phyloP scores from a whole-genome alignment of 2,888 invertebrate genomes.

The Papilio protenor region DNA sequence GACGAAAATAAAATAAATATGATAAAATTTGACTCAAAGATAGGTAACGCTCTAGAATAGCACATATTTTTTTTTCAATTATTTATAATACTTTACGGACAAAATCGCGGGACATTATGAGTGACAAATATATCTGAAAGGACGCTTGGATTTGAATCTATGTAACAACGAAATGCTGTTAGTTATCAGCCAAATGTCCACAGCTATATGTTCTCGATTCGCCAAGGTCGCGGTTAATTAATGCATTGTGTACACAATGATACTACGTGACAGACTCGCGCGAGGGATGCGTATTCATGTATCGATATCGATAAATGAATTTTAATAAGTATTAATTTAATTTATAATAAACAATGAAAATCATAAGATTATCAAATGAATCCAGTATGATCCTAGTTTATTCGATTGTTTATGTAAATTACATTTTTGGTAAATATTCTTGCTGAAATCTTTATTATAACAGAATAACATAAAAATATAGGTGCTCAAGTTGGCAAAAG shows the following conservation, averaged over 20 bases:
- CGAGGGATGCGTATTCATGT: constrained; percentile 1
- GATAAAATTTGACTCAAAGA: not conserved
- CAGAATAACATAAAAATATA: too few species aligned
- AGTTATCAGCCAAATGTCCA: constrained; percentile 11
- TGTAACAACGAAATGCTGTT: not conserved
- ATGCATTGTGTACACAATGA: constrained; percentile 42
- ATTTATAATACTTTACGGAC: not conserved
- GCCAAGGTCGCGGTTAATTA: constrained; percentile 36
- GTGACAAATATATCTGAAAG: not conserved
- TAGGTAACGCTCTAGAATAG: not conserved
- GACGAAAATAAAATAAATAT: too few species aligned
- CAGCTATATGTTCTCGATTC: constrained; percentile 36
- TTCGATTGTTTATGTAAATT: too few species aligned
- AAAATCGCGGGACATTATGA: not conserved
- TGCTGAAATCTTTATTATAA: too few species aligned
- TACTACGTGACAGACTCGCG: constrained; percentile 33
- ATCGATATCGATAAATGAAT: constrained; percentile 33
- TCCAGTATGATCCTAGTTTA: not conserved
- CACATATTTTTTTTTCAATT: not conserved
- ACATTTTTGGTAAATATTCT: too few species aligned
- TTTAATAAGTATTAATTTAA: too few species aligned
- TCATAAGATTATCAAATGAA: too few species aligned
- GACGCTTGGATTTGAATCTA: not conserved
- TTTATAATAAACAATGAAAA: too few species aligned
- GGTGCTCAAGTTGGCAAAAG: too few species aligned